Percentiles rank a stretch among this genome's conserved stretches.
Evolutionary conservation across 2,888 invertebrate species (phyloP).

Genomic region (Halictus ligatus): DNA sequence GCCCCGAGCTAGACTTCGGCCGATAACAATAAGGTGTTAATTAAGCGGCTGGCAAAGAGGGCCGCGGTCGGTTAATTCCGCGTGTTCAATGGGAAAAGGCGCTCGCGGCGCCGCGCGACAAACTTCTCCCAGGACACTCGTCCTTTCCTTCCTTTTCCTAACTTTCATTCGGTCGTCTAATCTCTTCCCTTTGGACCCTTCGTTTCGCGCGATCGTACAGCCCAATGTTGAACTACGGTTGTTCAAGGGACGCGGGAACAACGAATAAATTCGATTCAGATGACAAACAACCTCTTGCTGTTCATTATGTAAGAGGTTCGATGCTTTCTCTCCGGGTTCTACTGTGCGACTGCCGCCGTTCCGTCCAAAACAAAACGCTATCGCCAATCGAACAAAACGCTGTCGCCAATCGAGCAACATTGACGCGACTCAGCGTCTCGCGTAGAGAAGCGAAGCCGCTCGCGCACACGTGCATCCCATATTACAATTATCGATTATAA

Average conservation of each 20-base stretch:
- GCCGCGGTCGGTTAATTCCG: conserved; percentile 71
- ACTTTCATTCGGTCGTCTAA: background rate
- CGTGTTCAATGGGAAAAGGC: conserved; percentile 70
- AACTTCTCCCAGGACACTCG: conserved; percentile 30
- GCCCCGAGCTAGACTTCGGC: conserved; percentile 35
- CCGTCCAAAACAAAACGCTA: no score
- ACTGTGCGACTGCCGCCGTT: no score
- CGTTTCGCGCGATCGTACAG: background rate
- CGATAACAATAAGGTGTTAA: conserved; percentile 78
- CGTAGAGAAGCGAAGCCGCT: no score
- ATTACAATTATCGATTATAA: no score
- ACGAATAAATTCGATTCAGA: background rate
- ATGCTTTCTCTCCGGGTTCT: no score
- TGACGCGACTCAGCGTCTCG: no score
- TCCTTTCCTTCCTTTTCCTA: background rate
- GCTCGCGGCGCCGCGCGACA: conserved; percentile 12
- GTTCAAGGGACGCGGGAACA: no score
- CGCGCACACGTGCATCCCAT: no score
- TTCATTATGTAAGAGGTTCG: no score
- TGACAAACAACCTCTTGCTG: no score
- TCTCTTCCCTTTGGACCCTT: background rate
- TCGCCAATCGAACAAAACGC: no score
- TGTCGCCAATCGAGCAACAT: no score
- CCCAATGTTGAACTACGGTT: background rate
- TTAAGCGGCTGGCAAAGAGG: conserved; percentile 70